Evolutionary conservation across 2,113 vertebrate genomes (phyloP), one percentile per base, ranked within the genome.

Genomic region (Aphyosemion australe): DNA sequence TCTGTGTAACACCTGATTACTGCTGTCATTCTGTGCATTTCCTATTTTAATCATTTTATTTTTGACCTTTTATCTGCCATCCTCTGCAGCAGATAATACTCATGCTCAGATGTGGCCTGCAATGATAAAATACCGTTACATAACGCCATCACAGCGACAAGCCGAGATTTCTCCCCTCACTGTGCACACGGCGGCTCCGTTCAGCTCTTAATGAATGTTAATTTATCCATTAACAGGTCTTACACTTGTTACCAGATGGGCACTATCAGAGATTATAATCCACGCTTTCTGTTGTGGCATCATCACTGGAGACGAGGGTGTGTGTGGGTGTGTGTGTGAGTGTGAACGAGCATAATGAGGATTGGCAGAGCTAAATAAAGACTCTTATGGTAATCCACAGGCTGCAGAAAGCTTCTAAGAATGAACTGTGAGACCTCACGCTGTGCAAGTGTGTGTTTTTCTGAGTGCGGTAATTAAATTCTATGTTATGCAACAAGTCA

Each of bases 301-400:
- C 62, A 61, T 58, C 45, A 65, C 61, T 57, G 19, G 63, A 78
- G 61, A 69, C 72, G 59, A 41, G 34, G 6, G 34, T 37, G 34
- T 37, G 34, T 37, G 34, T 37, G 34, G 2, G 34, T 37, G 34
- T 37, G 34, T 14, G 55, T 75, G 57, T 72, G 58, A 48, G 20
- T 61, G 52, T 73, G 7, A 41, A 50, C 31, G 14, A 37, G 63
- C 79, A 37, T 83, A 84, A 90, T 84, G 72, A 87, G 84, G 88
- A 90, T 91, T 87, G 82, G 60, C 86, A 54, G 76, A 73, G 82
- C 84, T 90, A 88, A 86, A 87, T 86, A 87, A 90, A 89, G 86
- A 82, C 82, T 85, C 82, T 85, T 84, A 87, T n/a, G 34, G 75
- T 91, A 91, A 91, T 91, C 90, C 84, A 82, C 49, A 3, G 66